Conservation (phyloP, 1,140 invertebrate species). For the Aradophagus sp. region DNA sequence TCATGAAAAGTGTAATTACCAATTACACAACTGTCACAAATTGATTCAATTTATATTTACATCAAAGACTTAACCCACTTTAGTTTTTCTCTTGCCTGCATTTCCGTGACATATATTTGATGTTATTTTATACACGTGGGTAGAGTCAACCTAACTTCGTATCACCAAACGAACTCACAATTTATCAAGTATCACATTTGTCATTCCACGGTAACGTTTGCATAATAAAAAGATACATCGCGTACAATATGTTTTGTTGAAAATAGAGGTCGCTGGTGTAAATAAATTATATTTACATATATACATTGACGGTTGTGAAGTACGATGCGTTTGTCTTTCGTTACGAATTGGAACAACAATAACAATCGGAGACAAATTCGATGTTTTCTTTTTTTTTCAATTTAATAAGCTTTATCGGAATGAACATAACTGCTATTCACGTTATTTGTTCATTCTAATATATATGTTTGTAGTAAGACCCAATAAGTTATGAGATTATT, state of each 20-base stretch:
- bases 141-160: conserved; percentile 1
- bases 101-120: neutral
- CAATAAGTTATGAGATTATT: too few relatives aligned
- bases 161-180: conserved; percentile 6
- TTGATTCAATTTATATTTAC: too few relatives aligned
- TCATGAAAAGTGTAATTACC: too few relatives aligned
- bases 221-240: conserved; percentile 31
- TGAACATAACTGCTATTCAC: too few relatives aligned
- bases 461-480: too few relatives aligned
- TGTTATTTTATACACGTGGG: conserved; percentile 1
- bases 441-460: too few relatives aligned
- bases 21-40: too few relatives aligned
- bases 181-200: conserved; percentile 30
- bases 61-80: too few relatives aligned
- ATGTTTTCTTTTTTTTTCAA: neutral
- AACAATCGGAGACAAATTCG: conserved; percentile 6
- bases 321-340: conserved; percentile 2
- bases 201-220: conserved; percentile 13
- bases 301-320: conserved; percentile 13
- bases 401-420: too few relatives aligned
- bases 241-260: conserved; percentile 14
- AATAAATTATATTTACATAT: conserved; percentile 44
- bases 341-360: conserved; percentile 6
- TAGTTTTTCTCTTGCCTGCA: too few relatives aligned
- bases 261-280: conserved; percentile 28